Conservation (phyloP, 2,888 invertebrate species). For the Caenorhabditis sp. region DNA sequence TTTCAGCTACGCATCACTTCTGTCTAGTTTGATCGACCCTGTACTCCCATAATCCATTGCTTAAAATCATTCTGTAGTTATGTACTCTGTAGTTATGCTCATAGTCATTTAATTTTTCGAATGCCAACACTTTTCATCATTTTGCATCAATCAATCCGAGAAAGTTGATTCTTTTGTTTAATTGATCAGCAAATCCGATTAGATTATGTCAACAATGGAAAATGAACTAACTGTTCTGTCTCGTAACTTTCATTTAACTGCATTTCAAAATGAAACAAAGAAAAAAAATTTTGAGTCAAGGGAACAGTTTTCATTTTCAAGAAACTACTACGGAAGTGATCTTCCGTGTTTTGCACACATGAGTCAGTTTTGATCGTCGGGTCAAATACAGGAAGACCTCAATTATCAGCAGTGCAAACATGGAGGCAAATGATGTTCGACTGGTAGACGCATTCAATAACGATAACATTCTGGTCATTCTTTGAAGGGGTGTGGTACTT, state of each 20-base stretch:
- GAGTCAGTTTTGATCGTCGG: slow-evolving; percentile 27
- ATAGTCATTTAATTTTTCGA: not conserved
- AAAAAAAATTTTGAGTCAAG: not conserved
- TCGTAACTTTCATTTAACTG: not conserved
- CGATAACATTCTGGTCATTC: slow-evolving; percentile 42
- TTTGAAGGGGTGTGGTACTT: slow-evolving; percentile 41
- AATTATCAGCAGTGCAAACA: slow-evolving; percentile 49
- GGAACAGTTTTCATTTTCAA: not conserved
- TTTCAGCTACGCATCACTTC: not conserved
- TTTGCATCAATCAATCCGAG: slow-evolving; percentile 37
- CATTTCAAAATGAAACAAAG: no score
- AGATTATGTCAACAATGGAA: slow-evolving; percentile 20
- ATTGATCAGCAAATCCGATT: slow-evolving; percentile 36
- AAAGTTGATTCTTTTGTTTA: slow-evolving; percentile 13
- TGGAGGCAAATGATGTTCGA: slow-evolving; percentile 24
- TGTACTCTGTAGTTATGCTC: no score
- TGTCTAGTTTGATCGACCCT: not conserved
- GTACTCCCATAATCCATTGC: not conserved
- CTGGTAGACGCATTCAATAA: not conserved
- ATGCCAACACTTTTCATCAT: slow-evolving; percentile 37
- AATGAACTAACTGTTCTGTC: slow-evolving; percentile 5
- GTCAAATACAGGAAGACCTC: slow-evolving; percentile 18
- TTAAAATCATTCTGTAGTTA: no score
- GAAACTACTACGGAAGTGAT: slow-evolving; percentile 39
- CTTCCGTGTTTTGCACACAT: slow-evolving; percentile 21